Conservation (phyloP, 2,113 vertebrate genomes). For the Setophaga petechia region DNA sequence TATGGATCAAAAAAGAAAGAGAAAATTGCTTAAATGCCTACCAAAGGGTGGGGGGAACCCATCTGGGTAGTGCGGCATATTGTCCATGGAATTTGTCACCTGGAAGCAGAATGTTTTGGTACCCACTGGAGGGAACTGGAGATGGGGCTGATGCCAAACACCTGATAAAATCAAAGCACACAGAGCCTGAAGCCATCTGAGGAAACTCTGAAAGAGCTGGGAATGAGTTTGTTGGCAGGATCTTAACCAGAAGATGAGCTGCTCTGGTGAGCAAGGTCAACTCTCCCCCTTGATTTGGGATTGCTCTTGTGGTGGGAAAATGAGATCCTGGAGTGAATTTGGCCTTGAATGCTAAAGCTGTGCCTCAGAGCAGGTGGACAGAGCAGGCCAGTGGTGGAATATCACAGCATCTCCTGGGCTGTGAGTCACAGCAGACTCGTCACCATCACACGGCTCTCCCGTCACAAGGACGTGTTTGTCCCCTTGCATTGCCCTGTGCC, state of each 20-base stretch:
- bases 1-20: background rate
- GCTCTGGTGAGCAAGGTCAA: background rate
- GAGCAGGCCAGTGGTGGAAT: background rate
- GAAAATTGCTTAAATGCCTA: background rate
- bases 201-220: background rate
- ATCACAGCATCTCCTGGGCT: background rate
- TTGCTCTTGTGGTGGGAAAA: background rate
- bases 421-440: background rate
- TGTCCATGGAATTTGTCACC: background rate
- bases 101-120: background rate
- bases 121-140: background rate
- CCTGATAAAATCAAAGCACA: background rate
- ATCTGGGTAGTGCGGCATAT: background rate
- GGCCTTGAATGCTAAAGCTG: background rate
- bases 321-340: background rate
- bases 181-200: background rate
- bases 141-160: background rate
- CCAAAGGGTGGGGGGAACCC: rapidly evolving
- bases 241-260: background rate
- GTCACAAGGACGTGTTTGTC: background rate
- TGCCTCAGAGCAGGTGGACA: background rate
- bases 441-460: background rate
- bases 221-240: background rate
- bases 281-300: background rate
- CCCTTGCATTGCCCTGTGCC: rapidly evolving